Evolutionary conservation across 2,888 invertebrate species (phyloP), one percentile per base, ranked within the genome.

Genomic region (Seira musarum): DNA sequence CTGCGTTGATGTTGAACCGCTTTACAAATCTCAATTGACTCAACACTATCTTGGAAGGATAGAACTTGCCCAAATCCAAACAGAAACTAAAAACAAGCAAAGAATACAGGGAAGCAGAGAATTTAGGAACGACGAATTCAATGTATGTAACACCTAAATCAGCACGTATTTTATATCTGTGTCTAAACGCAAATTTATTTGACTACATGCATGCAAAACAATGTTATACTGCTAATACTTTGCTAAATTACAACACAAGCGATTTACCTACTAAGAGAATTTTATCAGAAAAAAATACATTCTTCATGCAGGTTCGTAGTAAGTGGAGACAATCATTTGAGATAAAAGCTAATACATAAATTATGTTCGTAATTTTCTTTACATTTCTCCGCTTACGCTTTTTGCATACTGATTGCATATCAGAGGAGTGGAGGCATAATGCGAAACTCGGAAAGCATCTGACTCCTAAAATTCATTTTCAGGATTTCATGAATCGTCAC

Each of bases 291-390:
- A 13, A 49, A 49, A 49, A 49, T 49, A n/a, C n/a, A n/a, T n/a
- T n/a, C n/a, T n/a, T n/a, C n/a, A n/a, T n/a, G n/a, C n/a, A n/a
- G n/a, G 49, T 21, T 22, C 15, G 22, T 25, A 67, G 15, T 53
- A 65, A 49, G 15, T 35, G 61, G 70, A 72, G 49, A 68, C 63
- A 79, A 65, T 64, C 68, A 68, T 57, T 49, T 80, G 68, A 53
- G 73, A 73, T 68, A 73, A 80, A 80, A 73, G 60, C 49, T 22
- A 68, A 72, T 73, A 63, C 79, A 79, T 72, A 72, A 72, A 79
- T 73, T 60, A 67, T 63, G 57, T 53, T 49, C 30, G 64, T 68
- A 49, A 49, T 49, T 49, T 13, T 49, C 40, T 73, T 67, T 60
- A 63, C 68, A 53, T 30, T 67, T 10, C 61, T 49, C 2, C 35